Conservation (phyloP, 2,888 invertebrate genomes). For the Eubasilissa splendida region DNA sequence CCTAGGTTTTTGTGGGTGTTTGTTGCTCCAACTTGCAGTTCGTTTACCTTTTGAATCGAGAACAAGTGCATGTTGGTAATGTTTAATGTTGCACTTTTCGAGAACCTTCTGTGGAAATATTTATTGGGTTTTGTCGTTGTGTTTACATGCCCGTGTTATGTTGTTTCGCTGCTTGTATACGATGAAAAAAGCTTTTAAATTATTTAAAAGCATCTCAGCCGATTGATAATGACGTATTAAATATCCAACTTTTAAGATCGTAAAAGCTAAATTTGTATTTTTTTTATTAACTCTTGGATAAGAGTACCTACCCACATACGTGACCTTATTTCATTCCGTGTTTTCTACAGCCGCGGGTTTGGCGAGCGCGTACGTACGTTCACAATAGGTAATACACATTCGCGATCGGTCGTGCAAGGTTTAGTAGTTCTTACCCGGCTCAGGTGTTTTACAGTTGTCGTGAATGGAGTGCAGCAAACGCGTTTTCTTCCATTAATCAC, state of each 20-base stretch:
- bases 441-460: conserved; percentile 13
- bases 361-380: background rate
- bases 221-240: too few relatives aligned
- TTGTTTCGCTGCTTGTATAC: too few relatives aligned
- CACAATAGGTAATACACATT: conserved; percentile 8
- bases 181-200: too few relatives aligned
- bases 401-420: conserved; percentile 7
- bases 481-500: background rate
- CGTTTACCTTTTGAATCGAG: conserved; percentile 16
- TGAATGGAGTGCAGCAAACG: conserved; percentile 24
- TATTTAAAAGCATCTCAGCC: too few relatives aligned
- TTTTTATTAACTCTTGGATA: too few relatives aligned
- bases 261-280: too few relatives aligned
- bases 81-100: conserved; percentile 4
- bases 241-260: too few relatives aligned
- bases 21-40: conserved; percentile 18
- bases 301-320: too few relatives aligned
- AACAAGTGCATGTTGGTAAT: background rate
- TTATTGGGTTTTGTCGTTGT: too few relatives aligned
- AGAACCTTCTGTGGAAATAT: background rate
- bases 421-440: conserved; percentile 2
- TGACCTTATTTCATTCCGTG: too few relatives aligned
- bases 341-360: too few relatives aligned
- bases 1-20: conserved; percentile 14
- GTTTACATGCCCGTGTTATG: too few relatives aligned